phyloP scores from a whole-genome alignment of 2,113 vertebrate genomes.

The Bubo bubo region DNA sequence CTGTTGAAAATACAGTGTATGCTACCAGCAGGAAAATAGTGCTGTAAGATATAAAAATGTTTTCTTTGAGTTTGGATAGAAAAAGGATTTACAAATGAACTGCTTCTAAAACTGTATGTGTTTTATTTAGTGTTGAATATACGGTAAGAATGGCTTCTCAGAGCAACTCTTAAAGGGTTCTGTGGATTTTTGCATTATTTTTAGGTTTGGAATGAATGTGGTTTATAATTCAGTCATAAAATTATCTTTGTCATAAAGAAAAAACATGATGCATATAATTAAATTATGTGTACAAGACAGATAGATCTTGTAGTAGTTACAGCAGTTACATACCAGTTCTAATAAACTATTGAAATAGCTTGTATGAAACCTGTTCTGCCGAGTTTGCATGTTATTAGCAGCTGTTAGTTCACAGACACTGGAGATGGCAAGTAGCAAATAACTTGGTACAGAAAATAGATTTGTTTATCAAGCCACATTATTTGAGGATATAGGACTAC shows the following conservation, averaged over 20 bases:
- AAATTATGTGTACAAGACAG: background rate
- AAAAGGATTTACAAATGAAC: background rate
- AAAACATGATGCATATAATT: background rate
- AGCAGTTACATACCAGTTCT: background rate
- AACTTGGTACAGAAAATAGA: background rate
- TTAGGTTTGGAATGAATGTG: background rate
- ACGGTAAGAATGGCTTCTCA: constrained; percentile 55
- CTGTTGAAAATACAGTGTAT: constrained; percentile 76
- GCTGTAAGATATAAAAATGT: constrained; percentile 62
- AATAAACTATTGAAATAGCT: background rate
- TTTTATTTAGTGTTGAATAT: background rate
- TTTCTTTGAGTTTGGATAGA: constrained; percentile 51
- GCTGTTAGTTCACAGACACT: background rate
- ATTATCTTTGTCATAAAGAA: background rate
- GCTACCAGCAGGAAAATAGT: constrained; percentile 69
- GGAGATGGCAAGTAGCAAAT: background rate
- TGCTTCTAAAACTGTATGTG: background rate
- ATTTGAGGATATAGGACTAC: background rate
- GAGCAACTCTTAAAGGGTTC: constrained; percentile 64
- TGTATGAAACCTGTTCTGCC: background rate
- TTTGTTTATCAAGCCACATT: background rate
- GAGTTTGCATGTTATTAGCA: background rate
- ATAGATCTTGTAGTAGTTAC: background rate
- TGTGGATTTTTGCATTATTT: background rate
- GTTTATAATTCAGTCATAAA: background rate